These are phyloP conservation scores for Xylota sylvarum DNA, from an alignment of 2,888 invertebrate genomes.

Conservation along the genomic window DNA sequence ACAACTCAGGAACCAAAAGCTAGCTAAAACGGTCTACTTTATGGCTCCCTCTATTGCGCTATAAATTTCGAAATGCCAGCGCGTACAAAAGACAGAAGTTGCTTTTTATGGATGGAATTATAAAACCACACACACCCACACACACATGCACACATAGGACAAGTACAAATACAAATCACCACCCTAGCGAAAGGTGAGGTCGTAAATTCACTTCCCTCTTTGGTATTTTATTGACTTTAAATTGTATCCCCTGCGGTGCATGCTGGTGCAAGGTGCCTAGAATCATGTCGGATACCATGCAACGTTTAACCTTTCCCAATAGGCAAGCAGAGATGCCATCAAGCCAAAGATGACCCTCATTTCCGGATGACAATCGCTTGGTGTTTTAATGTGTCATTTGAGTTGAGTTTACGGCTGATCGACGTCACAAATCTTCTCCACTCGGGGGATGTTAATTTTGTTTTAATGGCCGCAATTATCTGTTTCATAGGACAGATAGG, in stretches of 20 bases:
- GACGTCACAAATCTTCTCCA: constrained; percentile 46
- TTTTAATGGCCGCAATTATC: constrained; percentile 64
- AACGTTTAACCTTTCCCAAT: constrained; percentile 13
- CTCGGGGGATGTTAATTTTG: constrained; percentile 56
- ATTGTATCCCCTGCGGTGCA: constrained; percentile 31
- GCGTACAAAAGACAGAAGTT: constrained; percentile 62
- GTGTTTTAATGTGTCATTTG: constrained; percentile 52
- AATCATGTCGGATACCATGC: background rate
- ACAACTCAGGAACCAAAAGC: constrained; percentile 4
- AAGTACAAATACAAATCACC: constrained; percentile 22
- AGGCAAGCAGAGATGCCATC: background rate
- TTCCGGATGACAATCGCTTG: constrained; percentile 55
- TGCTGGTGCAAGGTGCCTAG: background rate
- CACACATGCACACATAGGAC: background rate
- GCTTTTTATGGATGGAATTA: constrained; percentile 57
- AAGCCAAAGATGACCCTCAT: constrained; percentile 52
- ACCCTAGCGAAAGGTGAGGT: constrained; percentile 34
- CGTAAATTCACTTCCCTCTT: constrained; percentile 54
- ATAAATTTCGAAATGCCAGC: constrained; percentile 33
- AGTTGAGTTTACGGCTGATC: constrained; percentile 40
- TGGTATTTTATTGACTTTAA: constrained; percentile 57
- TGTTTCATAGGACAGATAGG: constrained; percentile 8
- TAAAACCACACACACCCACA: constrained; percentile 23
- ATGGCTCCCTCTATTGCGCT: constrained; percentile 27
- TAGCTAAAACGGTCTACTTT: constrained; percentile 18